Conservation (phyloP, 2,113 vertebrate species). For the Vicugna pacos region DNA sequence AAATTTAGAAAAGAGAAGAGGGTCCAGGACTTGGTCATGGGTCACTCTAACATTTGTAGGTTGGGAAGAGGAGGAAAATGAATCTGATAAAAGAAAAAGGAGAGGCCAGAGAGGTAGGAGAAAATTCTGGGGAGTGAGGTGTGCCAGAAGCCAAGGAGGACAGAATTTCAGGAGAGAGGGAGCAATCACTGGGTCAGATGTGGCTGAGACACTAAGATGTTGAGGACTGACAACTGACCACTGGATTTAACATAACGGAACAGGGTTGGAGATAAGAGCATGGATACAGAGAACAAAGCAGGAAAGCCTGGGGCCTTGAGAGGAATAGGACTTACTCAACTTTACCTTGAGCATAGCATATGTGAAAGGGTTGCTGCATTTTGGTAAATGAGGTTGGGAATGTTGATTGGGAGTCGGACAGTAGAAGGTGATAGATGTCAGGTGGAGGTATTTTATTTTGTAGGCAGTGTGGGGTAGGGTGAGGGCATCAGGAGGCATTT, state of each 20-base stretch:
- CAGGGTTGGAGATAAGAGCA: background rate
- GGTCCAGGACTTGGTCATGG: background rate
- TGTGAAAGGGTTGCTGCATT: background rate
- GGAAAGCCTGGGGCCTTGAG: background rate
- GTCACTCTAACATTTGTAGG: background rate
- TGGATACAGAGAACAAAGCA: background rate
- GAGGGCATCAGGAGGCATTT: background rate
- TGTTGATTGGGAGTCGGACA: background rate
- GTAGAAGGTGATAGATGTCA: background rate
- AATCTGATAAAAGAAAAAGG: background rate
- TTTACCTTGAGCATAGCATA: background rate
- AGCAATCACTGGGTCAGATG: background rate
- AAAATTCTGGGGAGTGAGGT: background rate
- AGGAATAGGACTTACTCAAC: background rate
- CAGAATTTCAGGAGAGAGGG: slow-evolving; percentile 18
- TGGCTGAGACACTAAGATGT: background rate
- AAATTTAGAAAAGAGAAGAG: background rate
- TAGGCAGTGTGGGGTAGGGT: background rate
- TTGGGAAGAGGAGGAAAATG: background rate
- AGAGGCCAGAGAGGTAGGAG: background rate
- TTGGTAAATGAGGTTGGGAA: background rate
- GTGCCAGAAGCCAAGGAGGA: background rate
- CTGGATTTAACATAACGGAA: background rate
- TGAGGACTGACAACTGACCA: background rate
- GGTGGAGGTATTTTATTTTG: background rate